Evolutionary conservation across 92 coral and sea anemone genomes (phyloP), one percentile per base, ranked within the genome.

Genomic region (Anthopleura xanthogrammica): DNA sequence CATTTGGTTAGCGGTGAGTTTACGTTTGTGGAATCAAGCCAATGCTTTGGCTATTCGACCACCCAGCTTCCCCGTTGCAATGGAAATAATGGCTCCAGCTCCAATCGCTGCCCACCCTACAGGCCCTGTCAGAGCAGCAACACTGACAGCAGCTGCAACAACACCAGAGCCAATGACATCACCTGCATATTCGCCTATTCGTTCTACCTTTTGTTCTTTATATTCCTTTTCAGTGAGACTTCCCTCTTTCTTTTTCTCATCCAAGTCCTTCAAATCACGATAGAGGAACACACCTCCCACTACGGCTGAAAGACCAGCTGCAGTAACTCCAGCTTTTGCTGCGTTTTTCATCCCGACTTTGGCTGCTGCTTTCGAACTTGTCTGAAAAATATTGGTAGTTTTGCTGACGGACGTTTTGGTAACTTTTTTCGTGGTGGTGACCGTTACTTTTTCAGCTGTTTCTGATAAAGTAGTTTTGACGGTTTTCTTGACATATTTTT

Each of bases 101-200:
- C 79, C 86, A 16, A 82, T 82, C 13, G 86, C 86, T 17, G 86
- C 86, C 78, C 78, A 54, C 16, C 79, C 86, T 19, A 17, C 86
- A n/a, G 80, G 86, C 57, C 86, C 86, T 24, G 86, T 22, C 14
- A 82, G 71, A 7, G 70, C 86, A 72, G 86, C 86, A 24, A 74
- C 10, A 5, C 77, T 52, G 2, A 56, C 19, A 36, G 66, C 86
- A 46, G 86, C 72, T 52, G 52, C 86, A 7, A 74, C 86, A 1
- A 75, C 3, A 43, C 86, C 86, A 39, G 71, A 8, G 16, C 70
- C 66, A 20, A 82, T 60, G 1, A 74, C 79, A 11, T 82, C 80
- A 36, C 79, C 79, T 68, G 72, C 79, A 72, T 41, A 82, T 72
- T 82, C 86, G 14, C 79, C 86, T 39, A 48, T 12, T 4, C 52